Conservation (phyloP, 1,140 invertebrate genomes). For the Brachionus angularis region DNA sequence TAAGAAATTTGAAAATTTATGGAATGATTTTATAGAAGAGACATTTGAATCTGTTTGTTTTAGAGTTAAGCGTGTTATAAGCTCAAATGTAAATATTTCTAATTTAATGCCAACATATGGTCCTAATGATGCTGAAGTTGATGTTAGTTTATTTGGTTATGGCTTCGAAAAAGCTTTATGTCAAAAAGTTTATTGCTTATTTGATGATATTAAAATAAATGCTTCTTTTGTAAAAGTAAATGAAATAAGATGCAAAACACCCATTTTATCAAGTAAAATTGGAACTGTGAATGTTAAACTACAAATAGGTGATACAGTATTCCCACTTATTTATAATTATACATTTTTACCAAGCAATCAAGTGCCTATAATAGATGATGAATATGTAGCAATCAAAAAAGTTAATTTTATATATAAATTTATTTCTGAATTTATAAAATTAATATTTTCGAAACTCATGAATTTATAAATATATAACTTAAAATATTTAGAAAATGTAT, state of each 20-base stretch:
- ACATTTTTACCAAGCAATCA: not conserved
- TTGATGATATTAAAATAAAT: not conserved
- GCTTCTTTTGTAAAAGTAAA: not conserved
- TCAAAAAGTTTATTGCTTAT: not conserved
- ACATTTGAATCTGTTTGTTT: constrained; percentile 45
- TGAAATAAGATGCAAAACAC: constrained; percentile 27
- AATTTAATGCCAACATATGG: not conserved
- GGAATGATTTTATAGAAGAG: constrained; percentile 45
- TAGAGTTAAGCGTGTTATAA: not conserved
- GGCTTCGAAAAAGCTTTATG: not conserved
- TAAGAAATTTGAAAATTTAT: constrained; percentile 46
- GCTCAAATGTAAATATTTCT: not conserved
- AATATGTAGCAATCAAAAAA: no score
- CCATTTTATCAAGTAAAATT: not conserved
- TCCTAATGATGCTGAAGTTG: not conserved
- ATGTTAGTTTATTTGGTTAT: not conserved
- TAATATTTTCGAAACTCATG: no score
- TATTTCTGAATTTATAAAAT: no score
- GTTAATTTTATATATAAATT: no score
- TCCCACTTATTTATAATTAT: not conserved
- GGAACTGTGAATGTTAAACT: not conserved
- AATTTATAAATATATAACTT: no score
- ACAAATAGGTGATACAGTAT: not conserved
- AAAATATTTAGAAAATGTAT: no score
- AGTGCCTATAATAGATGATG: not conserved